Conservation (phyloP, 2,797 vertebrate genomes). For the Sebastes matsubarae region DNA sequence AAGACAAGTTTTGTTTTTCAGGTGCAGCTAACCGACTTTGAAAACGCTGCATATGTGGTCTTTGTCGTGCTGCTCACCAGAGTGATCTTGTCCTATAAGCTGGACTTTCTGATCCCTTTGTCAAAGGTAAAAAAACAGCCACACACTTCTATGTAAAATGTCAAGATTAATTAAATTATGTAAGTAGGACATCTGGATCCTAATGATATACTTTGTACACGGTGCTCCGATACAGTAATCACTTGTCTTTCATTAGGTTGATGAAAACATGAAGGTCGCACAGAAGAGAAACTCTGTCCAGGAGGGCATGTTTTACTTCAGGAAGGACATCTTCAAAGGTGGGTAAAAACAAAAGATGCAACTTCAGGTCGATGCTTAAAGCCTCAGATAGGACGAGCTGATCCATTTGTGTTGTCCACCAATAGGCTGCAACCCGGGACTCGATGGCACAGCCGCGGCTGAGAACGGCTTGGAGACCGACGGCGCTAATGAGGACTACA, state of each 20-base stretch:
- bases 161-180: accelerated
- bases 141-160: neutral
- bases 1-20: slow-evolving; percentile 53
- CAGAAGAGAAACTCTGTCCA: slow-evolving; percentile 95
- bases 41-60: slow-evolving; percentile 98
- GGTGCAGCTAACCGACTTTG: slow-evolving; percentile 98
- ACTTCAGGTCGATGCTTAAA: accelerated
- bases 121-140: slow-evolving; percentile 87
- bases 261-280: slow-evolving; percentile 97
- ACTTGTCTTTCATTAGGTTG: slow-evolving; percentile 84
- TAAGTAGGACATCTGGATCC: neutral
- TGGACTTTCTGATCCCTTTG: slow-evolving; percentile 96
- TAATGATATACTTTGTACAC: neutral
- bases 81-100: slow-evolving; percentile 97
- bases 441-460: slow-evolving; percentile 85
- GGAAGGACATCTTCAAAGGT: slow-evolving; percentile 98
- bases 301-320: slow-evolving; percentile 95
- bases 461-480: slow-evolving; percentile 85
- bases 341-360: neutral
- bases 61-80: slow-evolving; percentile 97
- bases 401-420: neutral
- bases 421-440: slow-evolving; percentile 88
- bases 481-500: slow-evolving; percentile 85
- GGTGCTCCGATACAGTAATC: neutral
- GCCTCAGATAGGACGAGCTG: neutral